A percentile compares a stretch with the other conserved stretches of the same genome.
phyloP scores from a whole-genome alignment of 2,113 vertebrate species.

The Lanius collurio region DNA sequence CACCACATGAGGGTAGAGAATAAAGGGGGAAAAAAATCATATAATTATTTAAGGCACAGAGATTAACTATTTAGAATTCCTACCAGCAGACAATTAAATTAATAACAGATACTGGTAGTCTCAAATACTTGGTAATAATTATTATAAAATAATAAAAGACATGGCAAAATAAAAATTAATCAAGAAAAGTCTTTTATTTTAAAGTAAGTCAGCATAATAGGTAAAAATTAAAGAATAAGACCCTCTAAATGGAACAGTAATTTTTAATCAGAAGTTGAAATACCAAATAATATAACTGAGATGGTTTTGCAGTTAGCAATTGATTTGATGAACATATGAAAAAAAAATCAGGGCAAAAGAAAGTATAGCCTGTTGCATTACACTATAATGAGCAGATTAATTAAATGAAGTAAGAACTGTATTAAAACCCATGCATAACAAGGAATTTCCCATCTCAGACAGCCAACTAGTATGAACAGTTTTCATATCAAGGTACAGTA shows the following conservation, averaged over 20 bases:
- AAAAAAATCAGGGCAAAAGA: neutral
- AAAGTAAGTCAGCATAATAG: neutral
- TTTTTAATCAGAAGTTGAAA: neutral
- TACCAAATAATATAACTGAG: neutral
- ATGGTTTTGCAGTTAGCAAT: neutral
- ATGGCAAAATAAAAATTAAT: neutral
- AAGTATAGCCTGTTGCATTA: neutral
- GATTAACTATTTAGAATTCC: neutral
- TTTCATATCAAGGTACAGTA: neutral
- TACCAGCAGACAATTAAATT: neutral
- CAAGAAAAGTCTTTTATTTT: neutral
- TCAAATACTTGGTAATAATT: neutral
- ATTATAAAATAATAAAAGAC: neutral
- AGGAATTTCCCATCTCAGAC: neutral
- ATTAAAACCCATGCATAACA: neutral
- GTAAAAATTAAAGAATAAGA: neutral
- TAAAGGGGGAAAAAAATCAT: neutral
- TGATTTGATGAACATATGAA: neutral
- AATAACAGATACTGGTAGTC: neutral
- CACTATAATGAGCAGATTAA: neutral
- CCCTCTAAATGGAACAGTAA: neutral
- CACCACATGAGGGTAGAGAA: neutral
- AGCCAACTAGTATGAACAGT: neutral
- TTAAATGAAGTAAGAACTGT: neutral
- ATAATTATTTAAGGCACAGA: neutral